These are phyloP conservation scores for Electrophaes corylata DNA, from an alignment of 2,888 invertebrate species.

Conservation along the genomic window DNA sequence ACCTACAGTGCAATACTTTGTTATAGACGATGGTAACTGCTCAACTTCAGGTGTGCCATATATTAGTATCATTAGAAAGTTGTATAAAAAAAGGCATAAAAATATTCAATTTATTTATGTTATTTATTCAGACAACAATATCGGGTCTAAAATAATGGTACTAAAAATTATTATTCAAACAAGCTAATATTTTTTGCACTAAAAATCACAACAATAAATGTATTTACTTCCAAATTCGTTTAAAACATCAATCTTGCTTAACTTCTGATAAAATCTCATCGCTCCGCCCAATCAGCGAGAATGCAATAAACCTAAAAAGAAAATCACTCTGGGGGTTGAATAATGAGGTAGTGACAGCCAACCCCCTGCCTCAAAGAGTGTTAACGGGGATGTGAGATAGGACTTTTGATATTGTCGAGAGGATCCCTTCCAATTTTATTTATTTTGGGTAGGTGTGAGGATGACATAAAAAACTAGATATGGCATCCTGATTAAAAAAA, in stretches of 20 bases:
- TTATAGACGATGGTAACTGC: too few relatives aligned
- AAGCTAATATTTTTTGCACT: too few relatives aligned
- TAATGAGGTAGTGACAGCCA: slow-evolving; percentile 24
- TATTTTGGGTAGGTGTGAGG: slow-evolving; percentile 17
- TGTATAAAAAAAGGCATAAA: too few relatives aligned
- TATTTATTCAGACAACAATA: too few relatives aligned
- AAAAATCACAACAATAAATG: neutral
- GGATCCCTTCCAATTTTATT: slow-evolving; percentile 30
- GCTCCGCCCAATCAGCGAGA: slow-evolving; percentile 5
- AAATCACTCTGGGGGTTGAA: slow-evolving; percentile 15
- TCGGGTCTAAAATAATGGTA: too few relatives aligned
- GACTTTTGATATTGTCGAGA: slow-evolving; percentile 34
- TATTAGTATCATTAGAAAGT: too few relatives aligned
- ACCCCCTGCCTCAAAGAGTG: slow-evolving; percentile 20
- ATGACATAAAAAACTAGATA: slow-evolving; percentile 1
- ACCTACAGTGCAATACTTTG: too few relatives aligned
- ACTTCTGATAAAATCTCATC: slow-evolving; percentile 5
- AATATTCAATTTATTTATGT: too few relatives aligned
- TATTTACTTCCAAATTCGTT: too few relatives aligned
- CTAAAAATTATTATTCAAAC: too few relatives aligned
- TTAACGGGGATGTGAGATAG: slow-evolving; percentile 28
- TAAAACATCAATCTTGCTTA: neutral
- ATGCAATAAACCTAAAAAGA: slow-evolving; percentile 2
- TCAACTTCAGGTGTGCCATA: too few relatives aligned
- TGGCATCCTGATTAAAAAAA: too few relatives aligned